These are phyloP conservation scores for Salpingus planirostris DNA, from an alignment of 2,888 invertebrate species.

Conservation along the genomic window DNA sequence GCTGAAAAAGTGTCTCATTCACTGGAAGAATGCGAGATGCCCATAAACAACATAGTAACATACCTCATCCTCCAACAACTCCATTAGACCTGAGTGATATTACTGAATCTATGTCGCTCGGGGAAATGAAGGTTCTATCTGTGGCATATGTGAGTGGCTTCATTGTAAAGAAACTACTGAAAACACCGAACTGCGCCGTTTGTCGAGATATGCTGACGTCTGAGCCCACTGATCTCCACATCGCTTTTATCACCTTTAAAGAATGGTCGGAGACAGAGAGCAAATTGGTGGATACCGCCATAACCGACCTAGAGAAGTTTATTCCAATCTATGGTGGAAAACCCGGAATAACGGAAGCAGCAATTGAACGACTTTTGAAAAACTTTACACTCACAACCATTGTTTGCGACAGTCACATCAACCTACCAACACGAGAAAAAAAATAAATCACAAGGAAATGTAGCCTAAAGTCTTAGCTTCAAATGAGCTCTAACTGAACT, in stretches of 20 bases:
- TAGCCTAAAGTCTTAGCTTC: no score
- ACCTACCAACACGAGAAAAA: neutral
- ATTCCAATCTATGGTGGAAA: slow-evolving; percentile 1
- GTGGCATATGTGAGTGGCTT: slow-evolving; percentile 6
- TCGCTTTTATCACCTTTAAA: slow-evolving; percentile 3
- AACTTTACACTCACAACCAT: neutral
- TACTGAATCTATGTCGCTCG: slow-evolving; percentile 1
- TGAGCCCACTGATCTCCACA: slow-evolving; percentile 2
- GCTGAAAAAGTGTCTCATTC: neutral
- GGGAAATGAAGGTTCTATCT: neutral
- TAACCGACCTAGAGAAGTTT: slow-evolving; percentile 1
- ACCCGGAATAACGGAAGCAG: neutral
- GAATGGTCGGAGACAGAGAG: slow-evolving; percentile 3
- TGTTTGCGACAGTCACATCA: neutral
- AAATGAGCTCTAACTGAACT: no score
- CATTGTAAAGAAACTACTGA: slow-evolving; percentile 2
- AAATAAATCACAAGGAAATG: no score
- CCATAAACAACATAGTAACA: neutral
- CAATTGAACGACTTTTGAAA: neutral
- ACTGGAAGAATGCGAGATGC: neutral
- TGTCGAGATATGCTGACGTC: neutral
- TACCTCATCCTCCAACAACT: no score
- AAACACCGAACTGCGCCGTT: slow-evolving; percentile 1
- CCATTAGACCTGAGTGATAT: no score
- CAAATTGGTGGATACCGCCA: slow-evolving; percentile 4